Conservation (phyloP, 2,888 invertebrate species). For the Creontiades dilutus region DNA sequence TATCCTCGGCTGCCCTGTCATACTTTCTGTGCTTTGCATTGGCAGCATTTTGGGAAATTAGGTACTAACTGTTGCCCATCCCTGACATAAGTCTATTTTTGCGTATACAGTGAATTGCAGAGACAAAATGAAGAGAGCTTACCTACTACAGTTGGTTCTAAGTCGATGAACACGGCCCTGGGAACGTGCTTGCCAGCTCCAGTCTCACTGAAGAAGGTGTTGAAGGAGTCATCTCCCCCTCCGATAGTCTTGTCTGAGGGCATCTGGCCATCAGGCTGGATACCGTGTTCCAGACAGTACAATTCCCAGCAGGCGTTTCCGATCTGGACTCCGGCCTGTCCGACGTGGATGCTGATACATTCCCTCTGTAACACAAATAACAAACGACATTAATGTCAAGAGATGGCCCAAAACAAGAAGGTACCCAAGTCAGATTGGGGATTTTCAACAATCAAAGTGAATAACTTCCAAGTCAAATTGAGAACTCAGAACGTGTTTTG, state of each 20-base stretch:
- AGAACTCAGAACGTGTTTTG: too few species aligned
- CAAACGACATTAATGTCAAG: not conserved
- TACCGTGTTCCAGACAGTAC: slow-evolving; percentile 84
- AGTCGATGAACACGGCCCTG: slow-evolving; percentile 91
- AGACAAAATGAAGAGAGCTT: too few species aligned
- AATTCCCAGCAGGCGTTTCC: slow-evolving; percentile 85
- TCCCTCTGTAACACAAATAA: slow-evolving; percentile 83
- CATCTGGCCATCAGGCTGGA: slow-evolving; percentile 92
- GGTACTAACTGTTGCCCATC: too few species aligned
- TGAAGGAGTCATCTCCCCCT: slow-evolving; percentile 88
- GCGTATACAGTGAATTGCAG: too few species aligned
- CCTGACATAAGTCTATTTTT: too few species aligned
- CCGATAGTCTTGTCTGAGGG: slow-evolving; percentile 90
- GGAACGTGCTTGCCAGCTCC: slow-evolving; percentile 92
- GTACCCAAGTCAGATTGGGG: too few species aligned
- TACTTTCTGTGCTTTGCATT: too few species aligned
- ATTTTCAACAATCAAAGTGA: too few species aligned
- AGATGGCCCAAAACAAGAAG: too few species aligned
- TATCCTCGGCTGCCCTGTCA: too few species aligned
- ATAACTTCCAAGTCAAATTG: too few species aligned
- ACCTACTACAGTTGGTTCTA: slow-evolving; percentile 96
- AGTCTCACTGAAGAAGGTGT: slow-evolving; percentile 89
- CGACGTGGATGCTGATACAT: slow-evolving; percentile 92
- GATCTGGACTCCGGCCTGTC: slow-evolving; percentile 92
- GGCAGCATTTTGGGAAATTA: too few species aligned